Percentiles rank a stretch among this genome's conserved stretches.
Conservation (phyloP, 2,113 vertebrate genomes). For the Notothenia coriiceps region DNA sequence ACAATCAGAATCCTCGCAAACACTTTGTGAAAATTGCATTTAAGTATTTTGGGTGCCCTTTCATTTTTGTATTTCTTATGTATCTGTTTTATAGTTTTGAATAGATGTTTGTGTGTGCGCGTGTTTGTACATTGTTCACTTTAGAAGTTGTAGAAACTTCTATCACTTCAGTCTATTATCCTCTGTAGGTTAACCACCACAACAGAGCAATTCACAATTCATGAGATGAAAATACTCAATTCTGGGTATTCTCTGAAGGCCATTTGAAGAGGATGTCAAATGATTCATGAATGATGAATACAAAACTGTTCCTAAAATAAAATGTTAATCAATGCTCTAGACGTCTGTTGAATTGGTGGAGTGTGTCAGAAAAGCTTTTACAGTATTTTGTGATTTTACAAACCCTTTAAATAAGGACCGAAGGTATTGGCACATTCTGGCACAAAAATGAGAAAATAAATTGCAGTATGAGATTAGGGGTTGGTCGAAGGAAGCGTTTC, state of each 20-base stretch:
- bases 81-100: not conserved
- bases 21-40: slow-evolving; percentile 18
- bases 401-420: not conserved
- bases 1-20: slow-evolving; percentile 29
- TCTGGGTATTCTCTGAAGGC: slow-evolving; percentile 54
- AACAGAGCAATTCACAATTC: slow-evolving; percentile 59
- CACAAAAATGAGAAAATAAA: not conserved
- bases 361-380: slow-evolving; percentile 6
- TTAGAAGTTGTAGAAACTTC: slow-evolving; percentile 23
- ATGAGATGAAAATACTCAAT: slow-evolving; percentile 45
- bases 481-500: slow-evolving; percentile 4
- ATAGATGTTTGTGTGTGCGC: not conserved
- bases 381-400: not conserved
- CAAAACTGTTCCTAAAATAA: slow-evolving; percentile 44
- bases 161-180: slow-evolving; percentile 11
- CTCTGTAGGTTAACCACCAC: slow-evolving; percentile 32
- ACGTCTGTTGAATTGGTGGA: slow-evolving; percentile 32
- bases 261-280: slow-evolving; percentile 53
- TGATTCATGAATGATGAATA: slow-evolving; percentile 61
- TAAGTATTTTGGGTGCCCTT: slow-evolving; percentile 12
- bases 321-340: slow-evolving; percentile 40
- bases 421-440: not conserved
- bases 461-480: not conserved
- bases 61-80: not conserved
- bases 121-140: not conserved